These are phyloP conservation scores for Lerema accius DNA, from an alignment of 1,140 invertebrate genomes.

Conservation along the genomic window DNA sequence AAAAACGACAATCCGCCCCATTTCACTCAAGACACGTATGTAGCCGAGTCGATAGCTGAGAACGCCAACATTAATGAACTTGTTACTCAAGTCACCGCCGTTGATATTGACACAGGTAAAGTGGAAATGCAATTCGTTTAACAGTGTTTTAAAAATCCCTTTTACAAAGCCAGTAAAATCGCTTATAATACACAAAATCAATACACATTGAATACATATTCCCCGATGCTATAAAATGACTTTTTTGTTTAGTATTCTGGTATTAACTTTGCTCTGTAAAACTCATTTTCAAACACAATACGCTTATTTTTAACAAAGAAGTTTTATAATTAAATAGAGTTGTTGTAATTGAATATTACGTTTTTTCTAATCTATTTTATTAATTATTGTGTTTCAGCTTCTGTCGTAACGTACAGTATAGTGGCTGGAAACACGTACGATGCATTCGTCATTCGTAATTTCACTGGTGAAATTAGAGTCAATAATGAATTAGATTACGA, in stretches of 20 bases:
- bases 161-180: too few relatives aligned
- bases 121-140: slow-evolving; percentile 15
- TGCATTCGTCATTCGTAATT: slow-evolving; percentile 90
- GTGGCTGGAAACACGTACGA: slow-evolving; percentile 89
- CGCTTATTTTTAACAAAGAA: too few relatives aligned
- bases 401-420: slow-evolving; percentile 91
- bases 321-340: too few relatives aligned
- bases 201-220: too few relatives aligned
- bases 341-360: too few relatives aligned
- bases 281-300: too few relatives aligned
- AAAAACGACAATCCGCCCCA: slow-evolving; percentile 94
- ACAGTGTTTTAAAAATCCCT: neutral
- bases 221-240: too few relatives aligned
- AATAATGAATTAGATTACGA: slow-evolving; percentile 92
- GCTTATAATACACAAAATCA: too few relatives aligned
- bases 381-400: slow-evolving; percentile 85
- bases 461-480: slow-evolving; percentile 91
- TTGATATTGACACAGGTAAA: slow-evolving; percentile 88
- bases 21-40: slow-evolving; percentile 89
- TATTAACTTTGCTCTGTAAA: too few relatives aligned
- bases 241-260: too few relatives aligned
- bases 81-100: slow-evolving; percentile 92
- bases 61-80: slow-evolving; percentile 90
- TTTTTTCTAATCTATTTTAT: too few relatives aligned
- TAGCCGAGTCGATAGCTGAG: slow-evolving; percentile 90